These are phyloP conservation scores for Drosophila pseudoananassae DNA, from an alignment of 1,140 invertebrate species.

Conservation along the genomic window DNA sequence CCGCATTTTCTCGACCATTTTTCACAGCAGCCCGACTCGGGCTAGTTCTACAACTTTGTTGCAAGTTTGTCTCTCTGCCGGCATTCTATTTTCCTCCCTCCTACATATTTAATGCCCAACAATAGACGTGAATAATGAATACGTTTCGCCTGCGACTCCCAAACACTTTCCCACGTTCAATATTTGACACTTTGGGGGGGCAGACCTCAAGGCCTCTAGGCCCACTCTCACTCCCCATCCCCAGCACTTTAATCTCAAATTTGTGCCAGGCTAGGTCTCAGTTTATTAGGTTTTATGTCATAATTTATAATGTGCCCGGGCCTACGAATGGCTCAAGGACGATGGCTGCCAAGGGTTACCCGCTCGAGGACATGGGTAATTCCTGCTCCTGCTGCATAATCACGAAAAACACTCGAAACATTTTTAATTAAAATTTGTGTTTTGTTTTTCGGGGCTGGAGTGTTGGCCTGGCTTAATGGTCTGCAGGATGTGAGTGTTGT, in stretches of 20 bases:
- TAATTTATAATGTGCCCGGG: slow-evolving; percentile 71
- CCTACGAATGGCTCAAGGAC: slow-evolving; percentile 50
- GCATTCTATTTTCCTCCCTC: slow-evolving; percentile 16
- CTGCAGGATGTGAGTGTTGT: slow-evolving; percentile 41
- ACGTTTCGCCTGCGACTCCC: slow-evolving; percentile 37
- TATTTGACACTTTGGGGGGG: slow-evolving; percentile 59
- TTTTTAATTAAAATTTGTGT: slow-evolving; percentile 79
- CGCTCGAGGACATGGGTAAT: slow-evolving; percentile 43
- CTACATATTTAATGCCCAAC: slow-evolving; percentile 73
- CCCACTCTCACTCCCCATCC: background rate
- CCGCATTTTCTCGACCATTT: slow-evolving; percentile 73
- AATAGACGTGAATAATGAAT: slow-evolving; percentile 78
- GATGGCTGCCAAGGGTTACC: slow-evolving; percentile 27
- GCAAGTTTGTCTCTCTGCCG: slow-evolving; percentile 41
- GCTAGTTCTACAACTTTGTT: slow-evolving; percentile 58
- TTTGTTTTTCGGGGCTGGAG: slow-evolving; percentile 49
- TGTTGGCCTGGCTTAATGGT: slow-evolving; percentile 38
- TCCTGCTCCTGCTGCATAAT: slow-evolving; percentile 43
- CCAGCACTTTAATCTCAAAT: slow-evolving; percentile 51
- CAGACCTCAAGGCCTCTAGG: background rate
- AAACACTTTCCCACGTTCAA: slow-evolving; percentile 39
- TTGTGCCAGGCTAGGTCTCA: slow-evolving; percentile 23
- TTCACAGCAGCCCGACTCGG: slow-evolving; percentile 51
- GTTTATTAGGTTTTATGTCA: slow-evolving; percentile 73
- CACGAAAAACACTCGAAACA: slow-evolving; percentile 66